These are phyloP conservation scores for Phenganax subtilis DNA, from an alignment of 92 coral and sea anemone genomes.

Conservation along the genomic window DNA sequence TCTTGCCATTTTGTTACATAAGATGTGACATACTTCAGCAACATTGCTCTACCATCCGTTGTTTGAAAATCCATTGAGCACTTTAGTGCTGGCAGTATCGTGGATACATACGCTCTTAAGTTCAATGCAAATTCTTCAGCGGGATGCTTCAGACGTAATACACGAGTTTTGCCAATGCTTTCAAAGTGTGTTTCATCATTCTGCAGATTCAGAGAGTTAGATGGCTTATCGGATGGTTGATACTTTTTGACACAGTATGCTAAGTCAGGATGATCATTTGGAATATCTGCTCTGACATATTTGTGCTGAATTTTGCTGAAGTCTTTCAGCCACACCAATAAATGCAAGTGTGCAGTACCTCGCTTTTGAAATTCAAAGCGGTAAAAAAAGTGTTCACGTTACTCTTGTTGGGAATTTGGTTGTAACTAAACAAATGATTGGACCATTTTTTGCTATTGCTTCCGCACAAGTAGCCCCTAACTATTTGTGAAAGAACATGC, in stretches of 20 bases:
- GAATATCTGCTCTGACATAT: neutral
- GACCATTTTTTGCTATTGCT: slow-evolving; percentile 8
- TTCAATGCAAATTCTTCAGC: neutral
- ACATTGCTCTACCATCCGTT: slow-evolving; percentile 45
- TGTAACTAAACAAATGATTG: neutral
- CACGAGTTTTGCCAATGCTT: neutral
- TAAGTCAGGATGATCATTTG: slow-evolving; percentile 1
- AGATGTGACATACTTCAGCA: slow-evolving; percentile 34
- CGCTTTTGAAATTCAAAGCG: slow-evolving; percentile 34
- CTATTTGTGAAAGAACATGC: slow-evolving; percentile 18
- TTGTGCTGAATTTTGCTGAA: neutral
- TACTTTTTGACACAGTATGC: neutral
- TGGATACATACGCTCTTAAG: neutral
- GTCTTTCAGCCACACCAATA: slow-evolving; percentile 24
- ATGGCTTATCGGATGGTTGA: neutral
- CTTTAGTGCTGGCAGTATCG: slow-evolving; percentile 21
- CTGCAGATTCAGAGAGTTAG: neutral
- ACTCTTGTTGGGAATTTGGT: neutral
- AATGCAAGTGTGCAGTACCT: slow-evolving; percentile 30
- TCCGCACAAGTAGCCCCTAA: slow-evolving; percentile 22
- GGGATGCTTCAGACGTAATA: neutral
- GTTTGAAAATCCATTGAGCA: slow-evolving; percentile 54
- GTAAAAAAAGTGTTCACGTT: slow-evolving; percentile 29
- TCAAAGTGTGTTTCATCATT: neutral
- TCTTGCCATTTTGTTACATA: slow-evolving; percentile 46